A percentile compares a stretch with the other conserved stretches of the same genome.
Conservation (phyloP, 2,888 invertebrate species). For the Chymomyza fuscimana region DNA sequence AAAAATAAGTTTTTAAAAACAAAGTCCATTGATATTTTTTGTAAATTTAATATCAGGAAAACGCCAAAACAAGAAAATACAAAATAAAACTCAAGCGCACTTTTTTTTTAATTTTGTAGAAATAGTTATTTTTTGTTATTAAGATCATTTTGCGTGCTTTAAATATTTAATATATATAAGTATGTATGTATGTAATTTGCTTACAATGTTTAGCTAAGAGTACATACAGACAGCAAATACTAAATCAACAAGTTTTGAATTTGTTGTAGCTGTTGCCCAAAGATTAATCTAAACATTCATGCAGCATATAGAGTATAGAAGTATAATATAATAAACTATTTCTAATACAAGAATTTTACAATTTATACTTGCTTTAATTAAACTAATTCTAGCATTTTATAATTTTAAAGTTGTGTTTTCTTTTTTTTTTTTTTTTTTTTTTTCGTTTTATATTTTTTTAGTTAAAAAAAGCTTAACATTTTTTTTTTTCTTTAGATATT, state of each 20-base stretch:
- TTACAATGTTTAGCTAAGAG: slow-evolving; percentile 14
- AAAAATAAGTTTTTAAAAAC: too few relatives aligned
- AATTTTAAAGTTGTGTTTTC: slow-evolving; percentile 38
- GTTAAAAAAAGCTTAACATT: slow-evolving; percentile 30
- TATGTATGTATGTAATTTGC: slow-evolving; percentile 45
- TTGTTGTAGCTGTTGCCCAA: slow-evolving; percentile 3
- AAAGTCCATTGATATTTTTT: too few relatives aligned
- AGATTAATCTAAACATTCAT: slow-evolving; percentile 47
- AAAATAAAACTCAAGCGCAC: slow-evolving; percentile 70
- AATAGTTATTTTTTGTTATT: slow-evolving; percentile 40
- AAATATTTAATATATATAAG: slow-evolving; percentile 35
- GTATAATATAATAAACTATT: slow-evolving; percentile 39
- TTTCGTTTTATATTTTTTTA: slow-evolving; percentile 32
- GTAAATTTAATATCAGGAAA: slow-evolving; percentile 22
- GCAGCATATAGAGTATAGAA: slow-evolving; percentile 35
- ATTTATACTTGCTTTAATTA: slow-evolving; percentile 63
- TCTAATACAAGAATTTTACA: slow-evolving; percentile 63
- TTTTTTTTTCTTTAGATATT: slow-evolving; percentile 29
- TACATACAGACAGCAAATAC: not conserved
- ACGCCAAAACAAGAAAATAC: slow-evolving; percentile 48
- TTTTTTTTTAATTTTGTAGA: slow-evolving; percentile 34
- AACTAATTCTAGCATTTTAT: slow-evolving; percentile 53
- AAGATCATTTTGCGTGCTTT: slow-evolving; percentile 37
- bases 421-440: slow-evolving; percentile 32
- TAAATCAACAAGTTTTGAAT: slow-evolving; percentile 59